Conservation (phyloP, 2,113 vertebrate genomes). For the Theristicus caerulescens region DNA sequence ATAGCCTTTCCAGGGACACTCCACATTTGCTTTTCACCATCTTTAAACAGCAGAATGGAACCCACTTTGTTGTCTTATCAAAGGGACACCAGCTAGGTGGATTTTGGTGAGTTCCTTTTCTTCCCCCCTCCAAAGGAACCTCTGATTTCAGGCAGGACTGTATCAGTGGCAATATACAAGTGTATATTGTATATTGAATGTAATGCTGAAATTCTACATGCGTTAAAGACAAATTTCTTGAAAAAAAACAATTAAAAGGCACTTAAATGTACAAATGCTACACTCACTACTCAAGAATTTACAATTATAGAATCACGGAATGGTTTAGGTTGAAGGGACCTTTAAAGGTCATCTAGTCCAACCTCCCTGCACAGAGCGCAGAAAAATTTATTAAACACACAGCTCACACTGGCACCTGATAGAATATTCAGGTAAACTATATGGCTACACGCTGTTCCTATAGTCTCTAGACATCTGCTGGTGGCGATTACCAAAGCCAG, state of each 20-base stretch:
- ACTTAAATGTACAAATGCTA: neutral
- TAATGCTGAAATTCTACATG: neutral
- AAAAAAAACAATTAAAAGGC: neutral
- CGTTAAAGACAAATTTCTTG: neutral
- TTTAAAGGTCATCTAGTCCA: neutral
- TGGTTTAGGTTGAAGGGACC: neutral
- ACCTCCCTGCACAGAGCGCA: neutral
- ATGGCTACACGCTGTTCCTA: rapidly evolving
- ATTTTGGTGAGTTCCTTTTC: too few species aligned
- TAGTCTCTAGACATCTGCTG: too few species aligned
- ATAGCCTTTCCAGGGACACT: too few species aligned
- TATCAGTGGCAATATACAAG: neutral
- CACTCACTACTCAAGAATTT: neutral
- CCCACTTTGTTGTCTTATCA: too few species aligned
- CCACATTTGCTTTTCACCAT: neutral
- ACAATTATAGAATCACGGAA: neutral
- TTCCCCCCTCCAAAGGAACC: neutral
- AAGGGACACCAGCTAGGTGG: neutral
- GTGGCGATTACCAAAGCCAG: neutral
- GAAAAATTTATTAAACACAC: too few species aligned
- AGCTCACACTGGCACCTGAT: rapidly evolving
- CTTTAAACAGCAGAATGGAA: neutral
- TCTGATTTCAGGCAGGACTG: neutral
- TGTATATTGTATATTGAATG: neutral
- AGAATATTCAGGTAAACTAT: neutral